Evolutionary conservation across 2,113 vertebrate species (phyloP), one percentile per base, ranked within the genome.

Genomic region (Menura novaehollandiae): DNA sequence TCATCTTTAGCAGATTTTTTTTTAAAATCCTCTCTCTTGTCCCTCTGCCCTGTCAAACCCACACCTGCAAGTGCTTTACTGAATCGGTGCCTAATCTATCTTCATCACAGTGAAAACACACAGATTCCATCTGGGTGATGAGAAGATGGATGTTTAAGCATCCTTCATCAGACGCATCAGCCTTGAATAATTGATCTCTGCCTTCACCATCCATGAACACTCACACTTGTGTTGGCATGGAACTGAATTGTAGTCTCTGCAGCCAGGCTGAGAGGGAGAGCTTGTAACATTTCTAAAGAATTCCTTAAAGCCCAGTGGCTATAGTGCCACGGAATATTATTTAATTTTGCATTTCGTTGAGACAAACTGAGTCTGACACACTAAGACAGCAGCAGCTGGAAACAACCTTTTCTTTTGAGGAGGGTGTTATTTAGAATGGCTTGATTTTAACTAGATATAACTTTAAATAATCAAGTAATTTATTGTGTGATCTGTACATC

Each of bases 31-130:
- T 87, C 60, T 71, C 9, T n/a, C 47, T 76, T 80, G 27, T 33
- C 28, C n/a, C 27, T 9, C 39, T 51, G 22, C n/a, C 51, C 67
- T 56, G 60, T 63, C 47, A 84, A 83, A 92, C 59, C 37, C 35
- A 85, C 68, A 84, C 76, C 89, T 95, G 86, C 53, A 84, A 59
- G 55, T 92, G 64, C 72, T 90, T 86, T 52, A 39, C 59, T 77
- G 90, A 86, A 37, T 69, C 1, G 0, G 14, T 76, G 89, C 62
- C 39, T 85, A 39, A 76, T 85, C 35, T 59, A 2, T 41, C 60
- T 83, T 43, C 59, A 73, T 58, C n/a, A 10, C 5, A n/a, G 35
- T 33, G 51, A 43, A 66, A 55, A 56, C 47, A 9, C 33, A 51
- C 15, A 39, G 78, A 81, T 56, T 72, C 56, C 89, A 82, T 81